Percentiles rank a stretch among this genome's conserved stretches.
These are phyloP conservation scores for Lepidonotus clava DNA, from an alignment of 2,888 invertebrate genomes.

Conservation along the genomic window DNA sequence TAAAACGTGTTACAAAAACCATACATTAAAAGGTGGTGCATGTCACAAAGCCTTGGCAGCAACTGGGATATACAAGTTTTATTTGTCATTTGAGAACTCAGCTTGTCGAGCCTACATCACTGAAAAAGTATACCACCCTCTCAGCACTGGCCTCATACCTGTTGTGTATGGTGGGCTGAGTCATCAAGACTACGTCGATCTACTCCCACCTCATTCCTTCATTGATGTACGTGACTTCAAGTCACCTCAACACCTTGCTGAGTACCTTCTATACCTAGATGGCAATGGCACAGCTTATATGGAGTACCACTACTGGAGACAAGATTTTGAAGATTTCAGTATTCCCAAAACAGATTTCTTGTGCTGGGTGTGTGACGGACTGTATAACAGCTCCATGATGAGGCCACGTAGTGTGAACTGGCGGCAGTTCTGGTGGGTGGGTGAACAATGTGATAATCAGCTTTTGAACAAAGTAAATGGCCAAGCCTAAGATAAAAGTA, in stretches of 20 bases:
- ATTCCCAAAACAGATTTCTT: no score
- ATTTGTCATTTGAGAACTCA: not conserved
- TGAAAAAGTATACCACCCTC: not conserved
- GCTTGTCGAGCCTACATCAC: not conserved
- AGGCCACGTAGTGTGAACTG: no score
- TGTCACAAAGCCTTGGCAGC: not conserved
- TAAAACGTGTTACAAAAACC: not conserved
- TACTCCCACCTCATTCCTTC: not conserved
- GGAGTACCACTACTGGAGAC: not conserved
- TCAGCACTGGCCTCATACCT: not conserved
- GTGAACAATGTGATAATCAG: no score
- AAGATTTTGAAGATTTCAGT: no score
- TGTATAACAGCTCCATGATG: no score
- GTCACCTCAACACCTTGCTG: not conserved
- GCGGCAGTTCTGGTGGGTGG: no score
- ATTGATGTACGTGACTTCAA: conserved; percentile 2
- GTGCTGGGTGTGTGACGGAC: no score
- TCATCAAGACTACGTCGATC: not conserved
- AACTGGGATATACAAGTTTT: not conserved
- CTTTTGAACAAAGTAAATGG: no score
- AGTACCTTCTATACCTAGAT: not conserved
- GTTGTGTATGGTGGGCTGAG: not conserved
- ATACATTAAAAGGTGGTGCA: not conserved
- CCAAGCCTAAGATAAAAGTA: no score
- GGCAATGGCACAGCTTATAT: not conserved